Evolutionary conservation across 2,113 vertebrate species (phyloP).

Genomic region (Spea bombifrons): DNA sequence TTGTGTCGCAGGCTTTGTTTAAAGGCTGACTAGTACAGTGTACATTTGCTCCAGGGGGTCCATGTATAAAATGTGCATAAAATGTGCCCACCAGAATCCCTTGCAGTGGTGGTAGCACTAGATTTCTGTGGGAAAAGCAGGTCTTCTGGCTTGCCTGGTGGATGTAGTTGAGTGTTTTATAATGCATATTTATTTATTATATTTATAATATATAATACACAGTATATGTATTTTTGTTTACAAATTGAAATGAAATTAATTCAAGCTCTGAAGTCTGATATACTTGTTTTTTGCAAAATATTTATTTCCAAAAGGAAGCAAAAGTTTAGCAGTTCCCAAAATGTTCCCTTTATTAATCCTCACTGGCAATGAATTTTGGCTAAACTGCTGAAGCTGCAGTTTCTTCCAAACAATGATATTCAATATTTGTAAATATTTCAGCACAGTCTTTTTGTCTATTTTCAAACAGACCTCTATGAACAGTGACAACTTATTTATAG

Average conservation of each 20-base stretch:
- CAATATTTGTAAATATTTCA: neutral
- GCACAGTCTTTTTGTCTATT: neutral
- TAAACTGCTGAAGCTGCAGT: conserved; percentile 7
- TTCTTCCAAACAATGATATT: neutral
- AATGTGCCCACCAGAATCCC: too few species aligned
- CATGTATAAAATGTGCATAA: too few species aligned
- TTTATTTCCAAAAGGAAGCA: conserved; percentile 36
- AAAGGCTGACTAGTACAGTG: too few species aligned
- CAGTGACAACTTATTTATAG: too few species aligned
- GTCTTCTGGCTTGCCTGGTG: too few species aligned
- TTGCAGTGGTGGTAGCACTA: too few species aligned
- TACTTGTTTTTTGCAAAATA: conserved; percentile 31
- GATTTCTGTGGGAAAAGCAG: too few species aligned
- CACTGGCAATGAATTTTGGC: conserved; percentile 33
- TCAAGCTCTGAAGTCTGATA: conserved; percentile 29
- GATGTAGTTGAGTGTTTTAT: too few species aligned
- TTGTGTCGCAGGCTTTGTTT: too few species aligned
- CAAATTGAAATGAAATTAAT: neutral
- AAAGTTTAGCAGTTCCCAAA: conserved; percentile 18
- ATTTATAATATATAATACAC: too few species aligned
- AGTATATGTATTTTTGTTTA: neutral
- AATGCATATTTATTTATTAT: too few species aligned
- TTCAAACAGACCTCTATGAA: neutral
- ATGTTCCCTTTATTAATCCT: conserved; percentile 34
- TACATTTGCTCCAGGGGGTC: too few species aligned